These are phyloP conservation scores for Galaxias olidus DNA, from an alignment of 2,797 vertebrate genomes.

Conservation along the genomic window DNA sequence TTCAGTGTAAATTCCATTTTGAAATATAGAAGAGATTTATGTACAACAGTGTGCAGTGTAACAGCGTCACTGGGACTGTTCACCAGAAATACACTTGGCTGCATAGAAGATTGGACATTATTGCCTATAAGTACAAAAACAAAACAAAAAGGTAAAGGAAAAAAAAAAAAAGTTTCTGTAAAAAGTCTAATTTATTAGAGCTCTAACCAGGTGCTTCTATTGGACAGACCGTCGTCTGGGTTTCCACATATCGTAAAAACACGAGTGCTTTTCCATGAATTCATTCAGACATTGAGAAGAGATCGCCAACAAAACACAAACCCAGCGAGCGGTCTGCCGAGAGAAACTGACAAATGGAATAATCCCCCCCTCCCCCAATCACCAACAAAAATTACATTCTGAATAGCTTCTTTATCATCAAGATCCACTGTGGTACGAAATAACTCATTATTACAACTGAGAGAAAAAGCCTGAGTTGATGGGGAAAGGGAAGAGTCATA, in stretches of 20 bases:
- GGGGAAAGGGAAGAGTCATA: constrained; percentile 81
- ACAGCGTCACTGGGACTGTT: no score
- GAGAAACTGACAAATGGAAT: constrained; percentile 73
- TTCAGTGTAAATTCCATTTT: constrained; percentile 96
- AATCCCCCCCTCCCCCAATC: constrained; percentile 76
- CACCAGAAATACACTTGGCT: constrained; percentile 94
- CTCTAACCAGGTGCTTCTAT: constrained; percentile 66
- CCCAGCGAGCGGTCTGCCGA: constrained; percentile 64
- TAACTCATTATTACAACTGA: constrained; percentile 80
- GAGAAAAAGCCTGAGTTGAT: constrained; percentile 92
- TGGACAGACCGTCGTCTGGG: constrained; percentile 48
- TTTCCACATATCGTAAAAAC: constrained; percentile 65
- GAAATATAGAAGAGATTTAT: constrained; percentile 94
- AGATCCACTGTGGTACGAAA: constrained; percentile 79
- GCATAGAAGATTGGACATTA: constrained; percentile 97
- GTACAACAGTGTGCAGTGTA: constrained; percentile 92
- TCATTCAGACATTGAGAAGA: constrained; percentile 67
- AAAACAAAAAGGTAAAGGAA: constrained; percentile 48
- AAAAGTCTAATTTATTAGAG: constrained; percentile 61
- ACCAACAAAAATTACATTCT: constrained; percentile 82
- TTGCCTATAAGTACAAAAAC: constrained; percentile 87
- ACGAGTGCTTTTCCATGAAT: constrained; percentile 64
- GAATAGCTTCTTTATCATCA: constrained; percentile 78
- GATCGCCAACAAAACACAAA: constrained; percentile 57
- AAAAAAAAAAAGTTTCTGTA: constrained; percentile 42